A percentile compares a stretch with the other conserved stretches of the same genome.
phyloP scores from a whole-genome alignment of 1,140 invertebrate genomes.

The Pseudomyrmex cubaensis region DNA sequence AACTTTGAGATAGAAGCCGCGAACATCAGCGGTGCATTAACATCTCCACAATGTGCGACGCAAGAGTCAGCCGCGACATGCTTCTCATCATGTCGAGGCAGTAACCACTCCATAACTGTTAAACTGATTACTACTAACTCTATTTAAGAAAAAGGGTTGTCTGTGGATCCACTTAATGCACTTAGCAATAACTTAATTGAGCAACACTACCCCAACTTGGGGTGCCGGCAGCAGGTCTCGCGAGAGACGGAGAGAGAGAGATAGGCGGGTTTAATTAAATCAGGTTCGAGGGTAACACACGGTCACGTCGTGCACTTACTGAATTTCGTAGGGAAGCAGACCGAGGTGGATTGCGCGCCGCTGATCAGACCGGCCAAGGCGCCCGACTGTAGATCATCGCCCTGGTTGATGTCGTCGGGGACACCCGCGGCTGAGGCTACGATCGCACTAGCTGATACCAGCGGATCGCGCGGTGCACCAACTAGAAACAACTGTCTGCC shows the following conservation, averaged over 20 bases:
- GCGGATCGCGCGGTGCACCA: slow-evolving; percentile 79
- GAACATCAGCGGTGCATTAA: neutral
- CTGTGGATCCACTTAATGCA: slow-evolving; percentile 81
- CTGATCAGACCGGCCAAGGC: slow-evolving; percentile 82
- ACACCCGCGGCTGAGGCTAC: slow-evolving; percentile 68
- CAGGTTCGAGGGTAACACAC: slow-evolving; percentile 64
- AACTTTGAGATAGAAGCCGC: neutral
- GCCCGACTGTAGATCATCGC: slow-evolving; percentile 80
- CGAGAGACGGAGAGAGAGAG: slow-evolving; percentile 62
- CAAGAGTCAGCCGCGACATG: too few relatives aligned
- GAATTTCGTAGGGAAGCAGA: slow-evolving; percentile 85
- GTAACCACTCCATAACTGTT: slow-evolving; percentile 78
- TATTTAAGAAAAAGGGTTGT: slow-evolving; percentile 79
- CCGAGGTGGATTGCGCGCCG: slow-evolving; percentile 80
- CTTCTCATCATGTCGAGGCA: neutral
- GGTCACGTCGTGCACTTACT: slow-evolving; percentile 79
- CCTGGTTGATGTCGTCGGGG: slow-evolving; percentile 78
- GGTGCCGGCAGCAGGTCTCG: slow-evolving; percentile 50
- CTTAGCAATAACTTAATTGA: slow-evolving; percentile 86
- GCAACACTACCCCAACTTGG: slow-evolving; percentile 78
- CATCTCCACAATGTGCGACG: neutral
- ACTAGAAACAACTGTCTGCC: slow-evolving; percentile 81
- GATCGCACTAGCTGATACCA: slow-evolving; percentile 80
- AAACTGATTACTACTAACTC: slow-evolving; percentile 83
- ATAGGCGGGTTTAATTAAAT: slow-evolving; percentile 80